Conservation (phyloP, 2,797 vertebrate species). For the Crossoptilon crossoptilon region DNA sequence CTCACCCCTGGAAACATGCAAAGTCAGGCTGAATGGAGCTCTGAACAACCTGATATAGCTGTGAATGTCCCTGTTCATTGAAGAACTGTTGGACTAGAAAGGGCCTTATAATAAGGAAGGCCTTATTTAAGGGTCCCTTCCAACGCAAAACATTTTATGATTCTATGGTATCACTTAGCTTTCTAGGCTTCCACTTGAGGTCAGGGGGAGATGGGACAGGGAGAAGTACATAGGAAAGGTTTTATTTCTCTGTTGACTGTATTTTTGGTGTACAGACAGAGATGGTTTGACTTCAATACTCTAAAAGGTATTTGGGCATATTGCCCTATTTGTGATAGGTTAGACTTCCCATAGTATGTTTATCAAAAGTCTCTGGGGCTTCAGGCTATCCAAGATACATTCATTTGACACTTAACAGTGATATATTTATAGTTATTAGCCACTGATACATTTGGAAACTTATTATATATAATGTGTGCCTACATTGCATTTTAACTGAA, state of each 20-base stretch:
- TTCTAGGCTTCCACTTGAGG: neutral
- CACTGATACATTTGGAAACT: conserved; percentile 35
- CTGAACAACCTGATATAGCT: too few relatives aligned
- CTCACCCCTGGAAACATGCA: too few relatives aligned
- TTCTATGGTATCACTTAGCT: neutral
- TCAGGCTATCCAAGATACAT: neutral
- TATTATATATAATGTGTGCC: neutral
- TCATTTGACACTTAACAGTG: conserved; percentile 5
- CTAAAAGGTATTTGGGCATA: neutral
- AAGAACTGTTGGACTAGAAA: too few relatives aligned
- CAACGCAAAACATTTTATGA: too few relatives aligned
- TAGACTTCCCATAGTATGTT: neutral
- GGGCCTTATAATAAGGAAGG: too few relatives aligned
- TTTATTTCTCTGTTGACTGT: neutral
- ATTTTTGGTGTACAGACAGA: neutral
- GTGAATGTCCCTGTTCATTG: too few relatives aligned
- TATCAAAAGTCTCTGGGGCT: neutral
- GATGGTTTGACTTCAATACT: neutral
- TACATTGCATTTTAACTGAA: conserved; percentile 47
- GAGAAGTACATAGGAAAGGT: neutral
- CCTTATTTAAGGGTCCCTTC: too few relatives aligned
- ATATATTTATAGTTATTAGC: conserved; percentile 47
- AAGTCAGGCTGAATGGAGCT: too few relatives aligned
- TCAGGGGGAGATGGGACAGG: neutral
- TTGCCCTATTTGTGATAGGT: neutral